These are phyloP conservation scores for Leptosomus discolor DNA, from an alignment of 2,113 vertebrate species.

Conservation along the genomic window DNA sequence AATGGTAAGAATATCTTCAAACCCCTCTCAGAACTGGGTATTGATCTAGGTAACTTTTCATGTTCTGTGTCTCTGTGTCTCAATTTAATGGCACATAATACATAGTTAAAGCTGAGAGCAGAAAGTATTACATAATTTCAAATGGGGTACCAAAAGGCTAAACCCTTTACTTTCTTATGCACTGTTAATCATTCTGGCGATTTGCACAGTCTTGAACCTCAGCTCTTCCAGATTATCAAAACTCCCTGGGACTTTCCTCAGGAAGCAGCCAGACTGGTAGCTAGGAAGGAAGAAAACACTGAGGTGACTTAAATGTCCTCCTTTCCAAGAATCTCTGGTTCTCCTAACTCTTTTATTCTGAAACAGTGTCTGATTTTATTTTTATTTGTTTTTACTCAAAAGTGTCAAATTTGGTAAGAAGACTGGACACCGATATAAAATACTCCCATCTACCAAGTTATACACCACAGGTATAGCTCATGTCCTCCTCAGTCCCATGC, in stretches of 20 bases:
- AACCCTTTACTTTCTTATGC: neutral
- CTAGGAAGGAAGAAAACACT: neutral
- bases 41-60: neutral
- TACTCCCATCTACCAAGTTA: neutral
- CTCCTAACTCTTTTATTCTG: neutral
- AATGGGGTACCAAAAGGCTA: neutral
- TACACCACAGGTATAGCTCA: neutral
- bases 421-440: neutral
- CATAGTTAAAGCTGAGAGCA: neutral
- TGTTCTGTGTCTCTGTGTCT: neutral
- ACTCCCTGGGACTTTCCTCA: neutral
- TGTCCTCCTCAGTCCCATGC: rapidly evolving
- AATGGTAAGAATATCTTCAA: neutral
- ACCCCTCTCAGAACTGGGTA: neutral
- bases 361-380: neutral
- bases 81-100: neutral
- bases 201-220: neutral
- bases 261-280: neutral
- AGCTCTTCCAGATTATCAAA: neutral
- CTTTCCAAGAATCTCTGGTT: neutral
- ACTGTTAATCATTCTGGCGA: neutral
- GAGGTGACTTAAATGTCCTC: neutral
- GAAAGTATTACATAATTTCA: neutral
- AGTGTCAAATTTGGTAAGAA: neutral
- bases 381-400: neutral